Evolutionary conservation across 2,888 invertebrate genomes (phyloP), one percentile per base, ranked within the genome.

Genomic region (Aphidius colemani): DNA sequence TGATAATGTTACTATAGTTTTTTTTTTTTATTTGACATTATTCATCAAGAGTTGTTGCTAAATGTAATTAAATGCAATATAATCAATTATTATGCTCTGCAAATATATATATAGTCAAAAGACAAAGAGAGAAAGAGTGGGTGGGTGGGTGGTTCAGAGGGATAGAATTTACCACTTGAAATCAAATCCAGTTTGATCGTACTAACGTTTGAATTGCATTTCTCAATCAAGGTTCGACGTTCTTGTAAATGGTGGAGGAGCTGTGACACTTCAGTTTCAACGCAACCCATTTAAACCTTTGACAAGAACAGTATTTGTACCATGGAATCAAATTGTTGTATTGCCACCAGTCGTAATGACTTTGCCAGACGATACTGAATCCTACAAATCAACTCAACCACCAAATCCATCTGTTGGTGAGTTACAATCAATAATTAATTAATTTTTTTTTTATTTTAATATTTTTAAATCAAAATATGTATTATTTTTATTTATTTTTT

Each of bases 251-350:
- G 99, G 99, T 11, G 99, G 98, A 56, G 97, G 97, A 44, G 96
- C 97, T 2, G 96, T 99, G 64, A 96, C 95, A 18, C 86, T 99
- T 71, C 95, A 96, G 84, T 97, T 99, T 85, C 95, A 96, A 82
- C 87, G 98, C 66, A 94, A 94, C 63, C 98, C 98, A 40, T 98
- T 96, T 87, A 89, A 91, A 80, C 92, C 94, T 0, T 86, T 93
- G 65, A 91, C 94, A 68, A 89, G 91, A 78, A 95, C 95, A 4
- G 93, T 97, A 66, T 95, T 94, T 84, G 95, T 96, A 67, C 97
- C 98, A 18, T 97, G 98, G 95, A 99, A 99, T 85, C 94, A 95
- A 82, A 97, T 99, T 75, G 95, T 98, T 58, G 95, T 95, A 49
- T 85, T 96, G 72, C 92, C 94, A 7, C 93, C 94, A 9, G 91